A percentile compares a stretch with the other conserved stretches of the same genome.
Conservation (phyloP, 2,797 vertebrate genomes). For the Gallirallus australis region DNA sequence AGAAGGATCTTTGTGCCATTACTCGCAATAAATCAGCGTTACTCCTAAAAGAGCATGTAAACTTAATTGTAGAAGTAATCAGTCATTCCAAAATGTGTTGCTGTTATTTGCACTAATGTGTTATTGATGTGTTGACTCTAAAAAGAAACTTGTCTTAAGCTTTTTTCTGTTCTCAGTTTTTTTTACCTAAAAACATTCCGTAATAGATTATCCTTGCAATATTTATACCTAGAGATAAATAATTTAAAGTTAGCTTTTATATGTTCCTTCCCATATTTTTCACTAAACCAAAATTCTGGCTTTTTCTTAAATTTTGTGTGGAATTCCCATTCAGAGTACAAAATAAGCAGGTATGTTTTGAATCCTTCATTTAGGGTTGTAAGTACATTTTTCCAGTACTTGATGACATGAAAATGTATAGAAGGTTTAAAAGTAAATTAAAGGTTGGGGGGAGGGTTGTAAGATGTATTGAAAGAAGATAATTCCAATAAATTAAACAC, state of each 20-base stretch:
- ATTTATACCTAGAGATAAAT: constrained; percentile 11
- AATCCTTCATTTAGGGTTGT: constrained; percentile 34
- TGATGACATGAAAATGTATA: constrained; percentile 65
- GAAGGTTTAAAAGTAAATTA: constrained; percentile 55
- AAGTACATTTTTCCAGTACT: constrained; percentile 54
- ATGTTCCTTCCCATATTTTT: constrained; percentile 5
- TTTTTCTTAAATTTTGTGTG: constrained; percentile 41
- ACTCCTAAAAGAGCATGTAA: constrained; percentile 5
- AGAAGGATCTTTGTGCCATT: constrained; percentile 33
- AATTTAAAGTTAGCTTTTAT: not conserved
- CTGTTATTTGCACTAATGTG: constrained; percentile 53
- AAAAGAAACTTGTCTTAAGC: not conserved
- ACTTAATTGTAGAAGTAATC: constrained; percentile 26
- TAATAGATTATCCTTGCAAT: not conserved
- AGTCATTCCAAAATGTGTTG: constrained; percentile 51
- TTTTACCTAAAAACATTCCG: not conserved
- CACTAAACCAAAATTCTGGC: not conserved
- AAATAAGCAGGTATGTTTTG: not conserved
- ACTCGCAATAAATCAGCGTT: constrained; percentile 40
- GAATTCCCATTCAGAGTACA: constrained; percentile 17
- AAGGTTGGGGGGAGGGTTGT: constrained; percentile 37
- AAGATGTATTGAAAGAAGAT: constrained; percentile 61
- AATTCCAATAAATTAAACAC: constrained; percentile 64
- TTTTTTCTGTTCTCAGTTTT: constrained; percentile 7
- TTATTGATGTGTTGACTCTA: constrained; percentile 32